Percentiles rank a stretch among this genome's conserved stretches.
Conservation (phyloP, 2,797 vertebrate genomes). For the Poecilia velifera region DNA sequence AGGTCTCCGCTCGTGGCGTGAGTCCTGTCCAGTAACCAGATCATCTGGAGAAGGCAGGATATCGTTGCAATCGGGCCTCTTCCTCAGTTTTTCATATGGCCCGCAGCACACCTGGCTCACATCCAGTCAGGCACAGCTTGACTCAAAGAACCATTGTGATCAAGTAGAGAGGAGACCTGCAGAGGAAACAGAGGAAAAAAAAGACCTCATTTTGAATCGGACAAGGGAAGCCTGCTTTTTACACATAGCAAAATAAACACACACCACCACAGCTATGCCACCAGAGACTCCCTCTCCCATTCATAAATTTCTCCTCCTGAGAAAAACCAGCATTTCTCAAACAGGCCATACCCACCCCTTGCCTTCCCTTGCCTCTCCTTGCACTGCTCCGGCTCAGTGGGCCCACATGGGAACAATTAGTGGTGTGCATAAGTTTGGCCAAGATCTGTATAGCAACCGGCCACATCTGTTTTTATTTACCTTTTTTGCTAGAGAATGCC, state of each 20-base stretch:
- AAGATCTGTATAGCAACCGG: slow-evolving; percentile 82
- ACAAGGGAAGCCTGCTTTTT: not conserved
- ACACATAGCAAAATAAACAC: slow-evolving; percentile 2
- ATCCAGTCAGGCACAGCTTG: slow-evolving; percentile 55
- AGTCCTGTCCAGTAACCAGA: slow-evolving; percentile 54
- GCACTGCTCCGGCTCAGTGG: slow-evolving; percentile 67
- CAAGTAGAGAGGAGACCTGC: slow-evolving; percentile 2
- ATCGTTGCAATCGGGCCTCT: slow-evolving; percentile 71
- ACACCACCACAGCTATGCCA: slow-evolving; percentile 46
- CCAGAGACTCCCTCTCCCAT: slow-evolving; percentile 65
- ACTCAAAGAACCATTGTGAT: slow-evolving; percentile 34
- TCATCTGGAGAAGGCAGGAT: slow-evolving; percentile 68
- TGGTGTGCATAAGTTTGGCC: slow-evolving; percentile 76
- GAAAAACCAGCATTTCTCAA: slow-evolving; percentile 69
- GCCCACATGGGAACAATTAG: slow-evolving; percentile 85
- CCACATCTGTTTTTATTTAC: slow-evolving; percentile 88
- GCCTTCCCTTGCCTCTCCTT: slow-evolving; percentile 38
- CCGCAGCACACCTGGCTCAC: slow-evolving; percentile 70
- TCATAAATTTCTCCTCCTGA: slow-evolving; percentile 78
- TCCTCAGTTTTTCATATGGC: slow-evolving; percentile 79
- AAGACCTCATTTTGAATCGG: not conserved
- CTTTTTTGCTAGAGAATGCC: slow-evolving; percentile 79
- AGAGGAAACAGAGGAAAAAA: not conserved
- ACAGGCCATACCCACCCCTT: slow-evolving; percentile 63
- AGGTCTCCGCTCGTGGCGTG: slow-evolving; percentile 17